Conservation (phyloP, 23 tunicate species). For the Clavelina lepadiformis region DNA sequence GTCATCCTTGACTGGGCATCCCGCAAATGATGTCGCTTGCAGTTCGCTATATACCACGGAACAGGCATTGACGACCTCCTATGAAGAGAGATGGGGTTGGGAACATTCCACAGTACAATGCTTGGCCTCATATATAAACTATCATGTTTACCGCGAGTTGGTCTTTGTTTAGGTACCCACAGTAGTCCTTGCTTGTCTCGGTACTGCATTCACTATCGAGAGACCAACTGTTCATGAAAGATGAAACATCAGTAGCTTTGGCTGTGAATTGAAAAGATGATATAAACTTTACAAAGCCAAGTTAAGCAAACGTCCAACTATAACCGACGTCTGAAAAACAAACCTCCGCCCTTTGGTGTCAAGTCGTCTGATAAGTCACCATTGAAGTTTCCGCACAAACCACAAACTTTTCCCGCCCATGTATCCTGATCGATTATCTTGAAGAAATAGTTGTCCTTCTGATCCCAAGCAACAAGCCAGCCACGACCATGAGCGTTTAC, state of each 20-base stretch:
- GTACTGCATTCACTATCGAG: conserved; percentile 44
- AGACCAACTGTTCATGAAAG: conserved; percentile 71
- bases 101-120: neutral
- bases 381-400: conserved; percentile 89
- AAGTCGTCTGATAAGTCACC: conserved; percentile 63
- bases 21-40: neutral
- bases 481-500: conserved; percentile 10
- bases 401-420: conserved; percentile 68
- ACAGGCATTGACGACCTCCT: conserved; percentile 49
- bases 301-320: neutral
- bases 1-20: conserved; percentile 11
- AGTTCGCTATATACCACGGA: conserved; percentile 3
- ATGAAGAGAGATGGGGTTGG: neutral
- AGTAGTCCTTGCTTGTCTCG: conserved; percentile 31
- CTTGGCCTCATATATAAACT: neutral
- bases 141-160: conserved; percentile 48
- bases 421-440: neutral
- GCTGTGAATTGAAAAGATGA: conserved; percentile 3
- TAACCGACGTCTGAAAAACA: neutral
- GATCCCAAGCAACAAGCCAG: conserved; percentile 53
- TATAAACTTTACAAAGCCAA: neutral
- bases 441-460: conserved; percentile 26
- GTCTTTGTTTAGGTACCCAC: conserved; percentile 38
- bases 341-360: conserved; percentile 56
- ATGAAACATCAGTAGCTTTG: conserved; percentile 26